Conservation (phyloP, 2,888 invertebrate genomes). For the Helobdella robusta region DNA sequence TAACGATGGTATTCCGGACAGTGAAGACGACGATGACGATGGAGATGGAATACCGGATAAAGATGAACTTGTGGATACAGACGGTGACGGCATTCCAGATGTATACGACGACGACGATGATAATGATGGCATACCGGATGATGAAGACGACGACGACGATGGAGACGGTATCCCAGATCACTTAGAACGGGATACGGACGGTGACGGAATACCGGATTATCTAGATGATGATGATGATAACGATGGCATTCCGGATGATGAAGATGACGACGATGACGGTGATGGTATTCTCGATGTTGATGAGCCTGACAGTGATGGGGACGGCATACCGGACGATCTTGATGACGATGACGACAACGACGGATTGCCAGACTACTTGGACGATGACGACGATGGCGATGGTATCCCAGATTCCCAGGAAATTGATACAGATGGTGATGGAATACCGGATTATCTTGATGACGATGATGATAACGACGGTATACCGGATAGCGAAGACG, state of each 20-base stretch:
- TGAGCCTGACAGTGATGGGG: constrained; percentile 38
- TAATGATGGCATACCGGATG: constrained; percentile 37
- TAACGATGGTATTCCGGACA: constrained; percentile 39
- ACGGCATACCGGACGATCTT: constrained; percentile 38
- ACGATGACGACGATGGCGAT: constrained; percentile 39
- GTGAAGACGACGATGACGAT: constrained; percentile 33
- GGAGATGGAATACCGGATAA: constrained; percentile 36
- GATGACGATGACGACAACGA: constrained; percentile 37
- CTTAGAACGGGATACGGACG: constrained; percentile 32
- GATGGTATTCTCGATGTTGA: constrained; percentile 40
- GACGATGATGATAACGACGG: constrained; percentile 37
- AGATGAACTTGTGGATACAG: constrained; percentile 33
- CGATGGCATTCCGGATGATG: constrained; percentile 37
- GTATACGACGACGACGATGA: constrained; percentile 31
- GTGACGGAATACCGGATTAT: constrained; percentile 36
- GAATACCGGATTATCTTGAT: constrained; percentile 41
- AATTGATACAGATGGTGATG: constrained; percentile 40
- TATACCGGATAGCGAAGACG: constrained; percentile 32
- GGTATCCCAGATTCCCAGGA: constrained; percentile 43
- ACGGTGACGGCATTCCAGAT: constrained; percentile 37
- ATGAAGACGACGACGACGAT: constrained; percentile 31
- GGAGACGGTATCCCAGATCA: constrained; percentile 37
- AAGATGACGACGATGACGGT: constrained; percentile 40
- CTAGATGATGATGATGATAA: constrained; percentile 34
- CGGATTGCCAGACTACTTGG: constrained; percentile 36